These are phyloP conservation scores for Globodera rostochiensis DNA, from an alignment of 1,140 invertebrate species.

Conservation along the genomic window DNA sequence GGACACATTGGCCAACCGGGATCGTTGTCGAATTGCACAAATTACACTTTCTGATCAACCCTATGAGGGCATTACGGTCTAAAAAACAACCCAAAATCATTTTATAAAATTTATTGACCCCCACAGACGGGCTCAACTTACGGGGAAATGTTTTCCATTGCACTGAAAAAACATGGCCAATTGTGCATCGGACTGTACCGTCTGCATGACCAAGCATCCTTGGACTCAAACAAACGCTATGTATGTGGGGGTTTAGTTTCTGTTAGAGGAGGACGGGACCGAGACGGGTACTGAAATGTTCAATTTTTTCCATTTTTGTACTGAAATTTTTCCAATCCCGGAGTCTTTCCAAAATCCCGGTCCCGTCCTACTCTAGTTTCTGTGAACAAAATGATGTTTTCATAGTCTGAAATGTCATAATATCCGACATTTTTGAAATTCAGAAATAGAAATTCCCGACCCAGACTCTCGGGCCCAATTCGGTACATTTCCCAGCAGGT, in stretches of 20 bases:
- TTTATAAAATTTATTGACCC: conserved; percentile 22
- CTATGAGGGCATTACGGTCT: conserved; percentile 84
- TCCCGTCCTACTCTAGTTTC: too few species aligned
- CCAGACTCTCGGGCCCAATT: too few species aligned
- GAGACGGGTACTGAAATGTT: too few species aligned
- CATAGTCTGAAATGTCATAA: too few species aligned
- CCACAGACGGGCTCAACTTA: conserved; percentile 67
- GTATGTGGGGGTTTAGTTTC: conserved; percentile 73
- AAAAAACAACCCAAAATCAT: conserved; percentile 1
- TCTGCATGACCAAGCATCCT: conserved; percentile 70
- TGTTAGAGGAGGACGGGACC: too few species aligned
- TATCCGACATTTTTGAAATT: too few species aligned
- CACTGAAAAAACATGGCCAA: conserved; percentile 94
- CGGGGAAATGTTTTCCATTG: conserved; percentile 82
- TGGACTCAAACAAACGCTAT: conserved; percentile 94
- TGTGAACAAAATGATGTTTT: too few species aligned
- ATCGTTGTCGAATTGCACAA: conserved; percentile 93
- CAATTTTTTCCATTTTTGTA: too few species aligned
- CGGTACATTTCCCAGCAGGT: too few species aligned
- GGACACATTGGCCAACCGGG: conserved; percentile 88
- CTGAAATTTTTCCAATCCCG: too few species aligned
- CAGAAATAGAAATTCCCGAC: too few species aligned
- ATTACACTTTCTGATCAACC: conserved; percentile 95
- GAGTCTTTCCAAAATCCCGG: too few species aligned
- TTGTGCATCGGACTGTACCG: conserved; percentile 97